Evolutionary conservation across 2,113 vertebrate genomes (phyloP), one percentile per base, ranked within the genome.

Genomic region (Pseudorasbora parva): DNA sequence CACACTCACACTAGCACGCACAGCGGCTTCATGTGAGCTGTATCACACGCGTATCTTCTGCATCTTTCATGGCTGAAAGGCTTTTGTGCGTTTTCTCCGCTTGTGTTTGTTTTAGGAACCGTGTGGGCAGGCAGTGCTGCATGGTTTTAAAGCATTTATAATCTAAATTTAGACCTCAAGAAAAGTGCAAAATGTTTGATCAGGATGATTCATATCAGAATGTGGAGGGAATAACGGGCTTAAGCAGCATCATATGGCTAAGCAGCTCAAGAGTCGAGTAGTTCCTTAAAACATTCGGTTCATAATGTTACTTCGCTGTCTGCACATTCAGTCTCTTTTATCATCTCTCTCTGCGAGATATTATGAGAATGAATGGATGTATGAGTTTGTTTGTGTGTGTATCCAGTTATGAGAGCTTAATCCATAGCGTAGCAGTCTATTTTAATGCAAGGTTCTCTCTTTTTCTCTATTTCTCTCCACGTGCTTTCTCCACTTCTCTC

Each of bases 221-320:
- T 45, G 43, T 64, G 77, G 25, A 79, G 77, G 60, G 78, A 79
- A 79, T 79, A 66, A 66, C 78, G 66, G 78, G 59, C 78, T 79
- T 66, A 49, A 66, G 78, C 60, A 12, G 78, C 59, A 49, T 88
- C 91, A 88, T 86, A 82, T 85, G 87, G 89, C 91, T 87, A 91
- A 74, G 78, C 85, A 21, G 78, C 62, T 41, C 71, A 59, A 54
- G 84, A 87, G 72, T 85, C 82, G 76, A 60, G 81, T 23, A 15
- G 69, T 82, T 84, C 81, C 87, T 87, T 23, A 89, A 89, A 85
- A 84, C 89, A 80, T 88, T 92, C 64, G 30, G 25, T 14, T 75
- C 90, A 86, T 78, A 90, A 91, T 91, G 90, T 89, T 73, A 43
- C 41, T 62, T 47, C 21, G 1, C n/a, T 21, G n/a, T 78, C 76